Base-by-base conservation (phyloP, 2,888 invertebrate genomes). In the Mesorhabditis sp. region DNA sequence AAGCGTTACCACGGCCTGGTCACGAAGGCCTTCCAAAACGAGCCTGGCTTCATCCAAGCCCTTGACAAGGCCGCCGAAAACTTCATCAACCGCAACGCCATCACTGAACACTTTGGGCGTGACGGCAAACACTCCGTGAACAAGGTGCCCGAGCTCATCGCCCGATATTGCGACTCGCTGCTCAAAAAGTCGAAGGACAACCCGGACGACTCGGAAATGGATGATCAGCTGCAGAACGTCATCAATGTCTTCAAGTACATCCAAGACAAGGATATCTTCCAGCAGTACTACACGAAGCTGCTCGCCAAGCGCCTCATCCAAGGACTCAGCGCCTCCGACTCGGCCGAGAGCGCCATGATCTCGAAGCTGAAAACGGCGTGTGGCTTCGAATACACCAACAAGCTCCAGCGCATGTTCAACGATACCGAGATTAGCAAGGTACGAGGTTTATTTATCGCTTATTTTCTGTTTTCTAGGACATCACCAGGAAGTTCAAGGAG, bases 231-330 rank as follows among this genome's bases (percentile, higher is more conserved):
- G 44, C 95, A 95, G 88, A 95, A 97, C 92, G 96, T 97, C 87
- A 93, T 93, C 86, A 87, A 91, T 87, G 96, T 97, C 69, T 98
- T 98, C 88, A 97, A 97, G 88, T 98, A 98, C 87, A 95, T 98
- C 76, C 97, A 97, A 87, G 97, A 98, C 88, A 99, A 98, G 88
- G 98, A 98, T 87, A 97, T 98, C 69, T 99, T 97, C 89, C 97
- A 98, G 88, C 97, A 96, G 89, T 98, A 96, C 88, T 98, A 98
- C 88, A 95, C 95, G 86, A 98, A 97, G 89, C 95, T 97, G 95
- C 89, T 99, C 81, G 97, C 97, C 62, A 97, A 97, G 88, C 90
- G 98, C 72, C 90, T 98, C 79, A 97, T 98, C 4, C 93, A 93
- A 86, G 95, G 97, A 86, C 93, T 95, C 91, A 96, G 96, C 4